Evolutionary conservation across 2,113 vertebrate species (phyloP).

Genomic region (Chiloscyllium plagiosum): DNA sequence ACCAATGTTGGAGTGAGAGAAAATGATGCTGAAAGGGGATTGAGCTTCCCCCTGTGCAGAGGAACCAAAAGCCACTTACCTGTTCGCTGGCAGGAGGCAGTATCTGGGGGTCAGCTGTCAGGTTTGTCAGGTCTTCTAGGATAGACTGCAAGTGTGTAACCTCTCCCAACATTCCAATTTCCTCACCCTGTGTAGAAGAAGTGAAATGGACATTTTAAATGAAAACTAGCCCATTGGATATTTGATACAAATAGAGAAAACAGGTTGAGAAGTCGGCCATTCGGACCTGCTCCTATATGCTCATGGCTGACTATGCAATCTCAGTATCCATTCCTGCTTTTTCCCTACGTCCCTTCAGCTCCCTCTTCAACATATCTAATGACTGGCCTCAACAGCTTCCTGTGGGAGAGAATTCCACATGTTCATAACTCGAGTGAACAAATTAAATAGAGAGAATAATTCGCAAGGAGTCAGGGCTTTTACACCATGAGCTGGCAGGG

Average conservation of each 20-base stretch:
- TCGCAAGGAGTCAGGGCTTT: neutral
- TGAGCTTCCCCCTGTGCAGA: neutral
- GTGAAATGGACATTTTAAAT: neutral
- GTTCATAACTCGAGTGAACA: too few relatives aligned
- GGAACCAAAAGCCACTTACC: constrained; percentile 45
- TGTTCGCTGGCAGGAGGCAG: constrained; percentile 70
- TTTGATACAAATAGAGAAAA: neutral
- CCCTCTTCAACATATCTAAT: too few relatives aligned
- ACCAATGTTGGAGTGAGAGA: neutral
- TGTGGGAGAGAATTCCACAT: too few relatives aligned
- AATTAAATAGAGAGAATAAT: neutral
- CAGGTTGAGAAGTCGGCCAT: too few relatives aligned
- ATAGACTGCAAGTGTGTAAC: constrained; percentile 75
- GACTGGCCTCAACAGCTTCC: too few relatives aligned
- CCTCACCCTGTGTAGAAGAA: constrained; percentile 56
- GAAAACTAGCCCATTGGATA: neutral
- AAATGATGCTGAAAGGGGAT: neutral
- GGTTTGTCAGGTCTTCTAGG: constrained; percentile 60
- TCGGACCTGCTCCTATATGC: too few relatives aligned
- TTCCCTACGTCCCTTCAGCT: too few relatives aligned
- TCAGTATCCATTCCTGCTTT: too few relatives aligned
- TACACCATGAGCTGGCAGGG: neutral
- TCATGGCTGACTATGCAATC: too few relatives aligned
- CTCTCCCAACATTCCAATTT: constrained; percentile 72
- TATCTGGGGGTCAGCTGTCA: constrained; percentile 63